These are phyloP conservation scores for Dasypus novemcinctus DNA, from an alignment of 2,113 vertebrate species.

Conservation along the genomic window DNA sequence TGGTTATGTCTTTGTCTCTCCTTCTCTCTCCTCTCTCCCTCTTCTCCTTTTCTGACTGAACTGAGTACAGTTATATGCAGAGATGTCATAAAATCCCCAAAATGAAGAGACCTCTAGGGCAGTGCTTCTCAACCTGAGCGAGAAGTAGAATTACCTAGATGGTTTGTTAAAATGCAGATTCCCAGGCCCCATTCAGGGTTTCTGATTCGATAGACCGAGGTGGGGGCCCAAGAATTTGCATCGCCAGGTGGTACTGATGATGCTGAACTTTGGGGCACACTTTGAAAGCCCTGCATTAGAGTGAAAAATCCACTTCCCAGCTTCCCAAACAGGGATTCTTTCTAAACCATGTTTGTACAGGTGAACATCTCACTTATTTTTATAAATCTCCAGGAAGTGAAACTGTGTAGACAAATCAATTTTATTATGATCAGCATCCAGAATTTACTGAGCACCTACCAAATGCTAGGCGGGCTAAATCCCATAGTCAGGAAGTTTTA, in stretches of 20 bases:
- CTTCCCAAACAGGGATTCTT: not conserved
- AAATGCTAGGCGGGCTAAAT: not conserved
- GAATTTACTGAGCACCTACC: not conserved
- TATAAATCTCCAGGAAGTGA: not conserved
- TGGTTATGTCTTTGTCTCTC: not conserved
- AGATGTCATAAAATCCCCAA: not conserved
- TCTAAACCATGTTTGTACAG: not conserved
- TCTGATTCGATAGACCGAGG: not conserved
- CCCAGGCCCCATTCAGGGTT: not conserved
- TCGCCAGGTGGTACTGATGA: not conserved
- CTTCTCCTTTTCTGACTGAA: not conserved
- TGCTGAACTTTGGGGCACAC: not conserved
- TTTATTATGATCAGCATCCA: not conserved
- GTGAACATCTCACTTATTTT: not conserved
- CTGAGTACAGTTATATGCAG: not conserved
- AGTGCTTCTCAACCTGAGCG: not conserved
- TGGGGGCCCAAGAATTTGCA: not conserved
- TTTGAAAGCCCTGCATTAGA: not conserved
- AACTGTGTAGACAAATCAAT: not conserved
- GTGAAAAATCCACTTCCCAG: too few relatives aligned
- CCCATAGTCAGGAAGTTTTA: not conserved
- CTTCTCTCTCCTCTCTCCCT: not conserved
- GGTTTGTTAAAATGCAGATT: not conserved
- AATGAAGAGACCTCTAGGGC: not conserved
- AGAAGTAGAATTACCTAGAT: not conserved